phyloP scores from a whole-genome alignment of 2,888 invertebrate genomes.

The Amitus sp. region DNA sequence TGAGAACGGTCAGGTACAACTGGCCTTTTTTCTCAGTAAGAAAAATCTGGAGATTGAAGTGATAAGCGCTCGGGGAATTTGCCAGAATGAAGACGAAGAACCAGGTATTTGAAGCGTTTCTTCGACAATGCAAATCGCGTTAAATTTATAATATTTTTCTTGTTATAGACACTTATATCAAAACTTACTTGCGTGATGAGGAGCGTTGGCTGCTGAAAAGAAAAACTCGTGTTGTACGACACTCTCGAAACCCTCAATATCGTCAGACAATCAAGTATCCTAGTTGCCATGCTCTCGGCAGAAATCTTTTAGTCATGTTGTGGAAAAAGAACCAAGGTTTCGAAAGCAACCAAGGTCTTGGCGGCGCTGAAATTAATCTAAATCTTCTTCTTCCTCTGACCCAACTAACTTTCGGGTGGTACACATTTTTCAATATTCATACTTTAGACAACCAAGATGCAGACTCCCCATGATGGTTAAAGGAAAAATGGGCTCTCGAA shows the following conservation, averaged over 20 bases:
- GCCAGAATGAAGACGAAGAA: slow-evolving; percentile 76
- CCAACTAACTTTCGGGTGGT: slow-evolving; percentile 88
- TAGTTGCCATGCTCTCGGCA: slow-evolving; percentile 77
- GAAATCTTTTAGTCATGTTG: slow-evolving; percentile 88
- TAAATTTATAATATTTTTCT: background rate
- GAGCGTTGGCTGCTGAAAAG: slow-evolving; percentile 91
- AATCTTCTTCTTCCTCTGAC: slow-evolving; percentile 83
- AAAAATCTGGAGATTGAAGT: slow-evolving; percentile 92
- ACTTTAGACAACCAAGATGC: slow-evolving; percentile 77
- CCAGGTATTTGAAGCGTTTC: slow-evolving; percentile 66
- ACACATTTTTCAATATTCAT: slow-evolving; percentile 89
- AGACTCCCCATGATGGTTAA: slow-evolving; percentile 68
- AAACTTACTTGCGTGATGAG: slow-evolving; percentile 90
- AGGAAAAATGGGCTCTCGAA: slow-evolving; percentile 65
- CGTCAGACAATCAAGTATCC: slow-evolving; percentile 87
- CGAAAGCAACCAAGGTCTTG: slow-evolving; percentile 82
- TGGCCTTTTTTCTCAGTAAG: slow-evolving; percentile 90
- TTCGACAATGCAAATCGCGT: background rate
- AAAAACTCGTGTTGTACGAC: slow-evolving; percentile 86
- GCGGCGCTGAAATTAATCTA: slow-evolving; percentile 87
- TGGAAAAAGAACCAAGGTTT: slow-evolving; percentile 92
- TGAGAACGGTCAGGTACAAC: slow-evolving; percentile 83
- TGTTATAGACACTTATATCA: slow-evolving; percentile 87
- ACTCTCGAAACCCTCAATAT: slow-evolving; percentile 85
- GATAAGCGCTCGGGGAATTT: slow-evolving; percentile 76